Conservation (phyloP, 2,797 vertebrate genomes). For the Melanotaenia trifasciata region DNA sequence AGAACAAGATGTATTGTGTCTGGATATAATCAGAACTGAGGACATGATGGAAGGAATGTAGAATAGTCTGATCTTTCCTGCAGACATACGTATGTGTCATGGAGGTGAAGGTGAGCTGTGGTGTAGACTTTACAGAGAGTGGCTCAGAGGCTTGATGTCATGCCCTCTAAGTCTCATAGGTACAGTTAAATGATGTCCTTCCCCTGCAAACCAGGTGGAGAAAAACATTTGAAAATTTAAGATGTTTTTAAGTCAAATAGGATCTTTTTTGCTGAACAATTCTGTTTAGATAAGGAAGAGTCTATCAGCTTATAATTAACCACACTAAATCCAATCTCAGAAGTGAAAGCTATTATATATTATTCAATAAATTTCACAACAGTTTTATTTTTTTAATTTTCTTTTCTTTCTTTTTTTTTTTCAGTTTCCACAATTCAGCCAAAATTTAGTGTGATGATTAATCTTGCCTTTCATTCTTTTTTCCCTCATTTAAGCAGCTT, state of each 20-base stretch:
- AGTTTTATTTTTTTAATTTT: slow-evolving; percentile 4
- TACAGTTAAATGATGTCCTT: slow-evolving; percentile 44
- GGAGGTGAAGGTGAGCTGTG: slow-evolving; percentile 26
- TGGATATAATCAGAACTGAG: slow-evolving; percentile 78
- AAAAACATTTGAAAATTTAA: slow-evolving; percentile 39
- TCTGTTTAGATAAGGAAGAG: slow-evolving; percentile 1
- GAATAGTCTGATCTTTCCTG: slow-evolving; percentile 75
- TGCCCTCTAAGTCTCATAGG: slow-evolving; percentile 37
- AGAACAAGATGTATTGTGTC: slow-evolving; percentile 77
- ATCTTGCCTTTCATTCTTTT: slow-evolving; percentile 32
- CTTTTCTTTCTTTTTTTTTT: slow-evolving; percentile 34
- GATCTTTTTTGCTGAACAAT: slow-evolving; percentile 10
- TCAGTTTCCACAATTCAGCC: slow-evolving; percentile 44
- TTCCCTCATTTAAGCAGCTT: slow-evolving; percentile 32
- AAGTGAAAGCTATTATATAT: neutral
- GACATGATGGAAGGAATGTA: slow-evolving; percentile 76
- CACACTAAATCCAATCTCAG: neutral
- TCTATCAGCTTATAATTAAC: neutral
- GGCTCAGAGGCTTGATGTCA: slow-evolving; percentile 49
- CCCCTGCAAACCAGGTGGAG: slow-evolving; percentile 15
- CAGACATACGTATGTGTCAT: slow-evolving; percentile 62
- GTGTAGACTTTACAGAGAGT: slow-evolving; percentile 42
- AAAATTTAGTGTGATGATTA: slow-evolving; percentile 40
- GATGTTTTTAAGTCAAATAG: slow-evolving; percentile 33
- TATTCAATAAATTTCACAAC: neutral